Percentiles rank a stretch among this genome's conserved stretches.
These are phyloP conservation scores for Corythornis leucogaster DNA, from an alignment of 2,797 vertebrate species.

Conservation along the genomic window DNA sequence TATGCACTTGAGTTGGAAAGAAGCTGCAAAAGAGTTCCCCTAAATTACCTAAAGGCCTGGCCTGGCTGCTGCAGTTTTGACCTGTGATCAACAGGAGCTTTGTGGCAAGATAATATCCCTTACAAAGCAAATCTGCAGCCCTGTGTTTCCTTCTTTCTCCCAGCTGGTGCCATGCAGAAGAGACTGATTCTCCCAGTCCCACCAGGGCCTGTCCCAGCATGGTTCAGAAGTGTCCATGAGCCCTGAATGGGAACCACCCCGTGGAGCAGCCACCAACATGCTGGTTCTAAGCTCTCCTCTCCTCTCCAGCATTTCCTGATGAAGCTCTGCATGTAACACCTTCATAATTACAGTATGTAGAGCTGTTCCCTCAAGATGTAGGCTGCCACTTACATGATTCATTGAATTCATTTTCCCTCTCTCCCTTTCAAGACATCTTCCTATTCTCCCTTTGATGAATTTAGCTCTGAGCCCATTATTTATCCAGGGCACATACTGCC, in stretches of 20 bases:
- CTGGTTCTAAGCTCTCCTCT: background rate
- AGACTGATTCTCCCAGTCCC: background rate
- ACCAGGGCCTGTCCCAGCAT: background rate
- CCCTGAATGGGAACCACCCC: background rate
- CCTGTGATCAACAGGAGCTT: background rate
- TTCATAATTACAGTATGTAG: slow-evolving; percentile 41
- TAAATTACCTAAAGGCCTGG: background rate
- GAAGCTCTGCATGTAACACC: background rate
- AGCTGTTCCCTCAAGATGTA: slow-evolving; percentile 37
- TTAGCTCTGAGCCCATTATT: slow-evolving; percentile 1
- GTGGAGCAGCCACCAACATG: background rate
- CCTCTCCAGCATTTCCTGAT: background rate
- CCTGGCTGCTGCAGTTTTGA: background rate
- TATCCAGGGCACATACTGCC: background rate
- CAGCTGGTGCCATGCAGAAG: background rate
- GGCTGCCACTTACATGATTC: slow-evolving; percentile 46
- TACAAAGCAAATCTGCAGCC: background rate
- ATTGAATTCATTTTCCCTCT: slow-evolving; percentile 48
- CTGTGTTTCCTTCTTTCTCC: background rate
- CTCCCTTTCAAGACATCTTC: slow-evolving; percentile 41
- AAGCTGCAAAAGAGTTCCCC: background rate
- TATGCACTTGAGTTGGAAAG: background rate
- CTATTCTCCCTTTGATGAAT: slow-evolving; percentile 19
- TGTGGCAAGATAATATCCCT: background rate
- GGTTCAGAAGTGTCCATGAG: background rate